Evolutionary conservation across 1,140 invertebrate species (phyloP).

Genomic region (Papilio dardanus): DNA sequence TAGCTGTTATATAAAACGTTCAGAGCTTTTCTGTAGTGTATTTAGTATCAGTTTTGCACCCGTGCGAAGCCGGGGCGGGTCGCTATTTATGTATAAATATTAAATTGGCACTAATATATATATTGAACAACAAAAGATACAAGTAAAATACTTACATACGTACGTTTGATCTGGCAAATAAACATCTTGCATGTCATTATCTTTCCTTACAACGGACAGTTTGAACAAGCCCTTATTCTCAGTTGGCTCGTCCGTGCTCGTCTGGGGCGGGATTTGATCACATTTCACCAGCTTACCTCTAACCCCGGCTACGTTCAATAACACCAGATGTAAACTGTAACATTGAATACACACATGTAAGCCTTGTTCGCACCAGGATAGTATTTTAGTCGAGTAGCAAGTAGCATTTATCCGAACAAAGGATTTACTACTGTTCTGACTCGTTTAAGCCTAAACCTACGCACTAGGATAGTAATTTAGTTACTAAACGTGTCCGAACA

Average conservation of each 20-base stretch:
- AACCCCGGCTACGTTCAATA: slow-evolving; percentile 36
- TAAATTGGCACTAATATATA: background rate
- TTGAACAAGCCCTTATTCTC: slow-evolving; percentile 59
- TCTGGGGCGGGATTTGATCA: slow-evolving; percentile 65
- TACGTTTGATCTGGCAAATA: slow-evolving; percentile 72
- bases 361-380: too few species aligned
- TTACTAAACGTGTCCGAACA: too few species aligned
- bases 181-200: slow-evolving; percentile 47
- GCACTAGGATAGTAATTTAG: too few species aligned
- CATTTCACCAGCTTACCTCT: slow-evolving; percentile 56
- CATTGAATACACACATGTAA: too few species aligned
- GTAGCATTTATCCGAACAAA: too few species aligned
- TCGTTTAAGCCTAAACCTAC: too few species aligned
- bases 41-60: too few species aligned
- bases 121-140: background rate
- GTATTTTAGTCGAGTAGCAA: too few species aligned
- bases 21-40: too few species aligned
- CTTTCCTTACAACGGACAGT: slow-evolving; percentile 60
- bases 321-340: slow-evolving; percentile 28
- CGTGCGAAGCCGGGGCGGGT: too few species aligned
- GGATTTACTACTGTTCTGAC: too few species aligned
- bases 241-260: slow-evolving; percentile 50
- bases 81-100: background rate
- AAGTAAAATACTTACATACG: slow-evolving; percentile 60
- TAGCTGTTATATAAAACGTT: too few species aligned